phyloP scores from a whole-genome alignment of 1,140 invertebrate species.

The Pinna nobilis region DNA sequence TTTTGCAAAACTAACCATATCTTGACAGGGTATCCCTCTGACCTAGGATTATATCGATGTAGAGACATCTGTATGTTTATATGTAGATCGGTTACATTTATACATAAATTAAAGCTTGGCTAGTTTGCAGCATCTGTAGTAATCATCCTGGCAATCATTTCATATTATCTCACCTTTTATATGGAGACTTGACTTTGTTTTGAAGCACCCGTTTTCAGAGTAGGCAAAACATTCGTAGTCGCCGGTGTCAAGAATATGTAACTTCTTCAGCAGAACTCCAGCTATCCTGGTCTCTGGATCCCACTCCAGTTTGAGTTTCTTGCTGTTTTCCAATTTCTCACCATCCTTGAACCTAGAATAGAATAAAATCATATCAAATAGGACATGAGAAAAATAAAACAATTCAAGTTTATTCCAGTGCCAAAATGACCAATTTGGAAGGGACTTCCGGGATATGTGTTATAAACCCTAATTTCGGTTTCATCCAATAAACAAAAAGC shows the following conservation, averaged over 20 bases:
- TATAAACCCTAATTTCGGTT: no score
- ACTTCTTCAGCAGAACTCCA: slow-evolving; percentile 12
- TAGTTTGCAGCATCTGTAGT: no score
- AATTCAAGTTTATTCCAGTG: neutral
- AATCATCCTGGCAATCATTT: neutral
- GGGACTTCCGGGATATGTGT: no score
- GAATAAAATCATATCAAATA: no score
- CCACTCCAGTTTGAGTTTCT: slow-evolving; percentile 14
- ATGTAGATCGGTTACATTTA: no score
- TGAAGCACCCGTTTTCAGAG: slow-evolving; percentile 7
- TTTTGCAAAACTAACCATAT: no score
- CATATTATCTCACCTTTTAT: slow-evolving; percentile 14
- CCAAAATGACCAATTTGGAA: neutral
- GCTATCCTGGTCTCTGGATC: slow-evolving; percentile 28
- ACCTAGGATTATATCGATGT: no score
- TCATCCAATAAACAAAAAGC: no score
- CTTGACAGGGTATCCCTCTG: no score
- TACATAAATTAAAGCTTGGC: no score
- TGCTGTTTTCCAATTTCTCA: slow-evolving; percentile 13
- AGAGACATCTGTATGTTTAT: no score
- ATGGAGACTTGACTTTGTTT: slow-evolving; percentile 17
- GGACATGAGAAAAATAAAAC: neutral
- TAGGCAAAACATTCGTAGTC: slow-evolving; percentile 30
- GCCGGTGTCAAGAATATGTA: slow-evolving; percentile 22
- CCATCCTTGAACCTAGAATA: slow-evolving; percentile 44